phyloP scores from a whole-genome alignment of 2,113 vertebrate species.

The Hyaena hyaena region DNA sequence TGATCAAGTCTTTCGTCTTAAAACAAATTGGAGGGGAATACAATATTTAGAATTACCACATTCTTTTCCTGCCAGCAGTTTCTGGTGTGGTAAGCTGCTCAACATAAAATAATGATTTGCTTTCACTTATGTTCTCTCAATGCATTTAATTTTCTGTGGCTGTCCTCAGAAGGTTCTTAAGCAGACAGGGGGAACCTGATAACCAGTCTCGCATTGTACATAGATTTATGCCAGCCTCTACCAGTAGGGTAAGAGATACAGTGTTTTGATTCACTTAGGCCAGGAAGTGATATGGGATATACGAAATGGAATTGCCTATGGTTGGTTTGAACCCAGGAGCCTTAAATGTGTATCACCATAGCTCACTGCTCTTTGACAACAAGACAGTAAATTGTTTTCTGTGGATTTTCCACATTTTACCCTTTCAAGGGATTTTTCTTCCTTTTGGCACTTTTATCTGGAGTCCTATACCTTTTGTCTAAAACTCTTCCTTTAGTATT shows the following conservation, averaged over 20 bases:
- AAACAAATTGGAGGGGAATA: not conserved
- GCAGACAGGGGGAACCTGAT: not conserved
- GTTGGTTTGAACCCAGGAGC: not conserved
- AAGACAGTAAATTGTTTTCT: not conserved
- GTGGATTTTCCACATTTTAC: not conserved
- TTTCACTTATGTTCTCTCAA: not conserved
- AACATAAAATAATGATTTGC: constrained; percentile 8
- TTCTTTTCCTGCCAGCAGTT: not conserved
- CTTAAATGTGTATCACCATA: not conserved
- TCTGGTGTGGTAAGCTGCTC: not conserved
- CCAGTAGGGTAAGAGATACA: not conserved
- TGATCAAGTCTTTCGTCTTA: not conserved
- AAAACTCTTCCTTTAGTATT: not conserved
- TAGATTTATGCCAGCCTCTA: not conserved
- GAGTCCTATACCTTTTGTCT: not conserved
- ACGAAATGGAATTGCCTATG: not conserved
- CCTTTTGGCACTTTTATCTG: not conserved
- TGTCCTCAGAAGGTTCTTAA: not conserved
- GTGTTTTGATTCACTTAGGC: not conserved
- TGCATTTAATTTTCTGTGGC: not conserved
- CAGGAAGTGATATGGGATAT: not conserved
- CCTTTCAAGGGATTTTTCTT: not conserved
- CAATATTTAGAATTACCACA: not conserved
- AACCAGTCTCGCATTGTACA: not conserved
- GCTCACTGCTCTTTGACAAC: not conserved